Evolutionary conservation across 2,113 vertebrate genomes (phyloP), one percentile per base, ranked within the genome.

Genomic region (Balaeniceps rex): DNA sequence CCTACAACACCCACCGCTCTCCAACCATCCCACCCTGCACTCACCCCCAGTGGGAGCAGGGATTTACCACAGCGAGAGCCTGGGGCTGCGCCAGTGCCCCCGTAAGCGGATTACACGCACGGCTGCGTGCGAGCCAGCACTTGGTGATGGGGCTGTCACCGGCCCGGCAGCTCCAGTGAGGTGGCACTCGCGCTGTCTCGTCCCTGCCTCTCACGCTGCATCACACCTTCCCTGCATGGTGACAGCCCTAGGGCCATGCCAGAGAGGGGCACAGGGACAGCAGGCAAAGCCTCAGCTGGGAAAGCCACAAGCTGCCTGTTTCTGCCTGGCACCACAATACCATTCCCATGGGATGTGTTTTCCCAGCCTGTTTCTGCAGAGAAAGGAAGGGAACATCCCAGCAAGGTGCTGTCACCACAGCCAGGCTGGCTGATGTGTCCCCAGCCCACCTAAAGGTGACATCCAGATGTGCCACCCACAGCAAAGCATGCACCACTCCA

Each of bases 41-140:
- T 70, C 11, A 0, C 24, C 66, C n/a, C 74, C 3, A 0, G 42
- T 49, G 21, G 71, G 61, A 94, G 66, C 3, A 0, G 89, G 89
- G 91, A 91, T 97, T 96, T 78, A 52, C 26, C 0, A 6, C 47
- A 16, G 40, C 2, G 6, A 82, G 70, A 58, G 76, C 86, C 83
- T 5, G 47, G 47, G 88, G 91, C 93, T 33, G 69, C 1, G 7
- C 25, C 7, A 11, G 83, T 92, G 96, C 79, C 79, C 96, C 83
- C 6, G 2, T 97, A 97, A 97, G 93, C 76, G 31, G 95, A 95
- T 97, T 96, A 91, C 46, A 70, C 60, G 12, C 58, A 49, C 8
- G 31, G 49, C 93, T 69, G 79, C 24, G 29, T 15, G 4, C 2
- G 33, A 75, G 63, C 44, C 42, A 2, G 38, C 49, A 14, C 71